Conservation (phyloP, 2,797 vertebrate genomes). For the Sebastes trivittatus region DNA sequence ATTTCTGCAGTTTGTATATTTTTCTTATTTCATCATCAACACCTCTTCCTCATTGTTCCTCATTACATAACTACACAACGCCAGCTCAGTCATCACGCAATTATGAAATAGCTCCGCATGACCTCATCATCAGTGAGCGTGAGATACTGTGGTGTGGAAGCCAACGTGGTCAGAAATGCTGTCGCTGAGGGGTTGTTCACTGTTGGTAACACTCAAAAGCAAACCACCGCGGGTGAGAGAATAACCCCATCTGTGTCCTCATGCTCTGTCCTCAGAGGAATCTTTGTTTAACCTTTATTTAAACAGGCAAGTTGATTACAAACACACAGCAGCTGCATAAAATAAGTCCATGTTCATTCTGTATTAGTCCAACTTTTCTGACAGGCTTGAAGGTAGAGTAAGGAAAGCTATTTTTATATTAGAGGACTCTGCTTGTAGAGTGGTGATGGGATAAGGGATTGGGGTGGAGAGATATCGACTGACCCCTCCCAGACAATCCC, state of each 20-base stretch:
- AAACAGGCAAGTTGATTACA: slow-evolving; percentile 7
- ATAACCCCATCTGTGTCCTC: slow-evolving; percentile 41
- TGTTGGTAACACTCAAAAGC: slow-evolving; percentile 17
- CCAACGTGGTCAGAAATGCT: slow-evolving; percentile 16
- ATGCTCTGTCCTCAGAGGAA: slow-evolving; percentile 6
- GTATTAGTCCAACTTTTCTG: neutral
- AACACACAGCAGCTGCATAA: neutral
- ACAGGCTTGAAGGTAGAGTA: neutral
- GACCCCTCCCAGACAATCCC: slow-evolving; percentile 27
- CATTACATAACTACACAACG: slow-evolving; percentile 28
- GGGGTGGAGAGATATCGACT: slow-evolving; percentile 46
- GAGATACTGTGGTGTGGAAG: slow-evolving; percentile 13
- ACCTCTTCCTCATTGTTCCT: neutral
- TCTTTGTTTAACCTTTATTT: slow-evolving; percentile 8
- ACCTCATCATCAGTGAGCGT: slow-evolving; percentile 33
- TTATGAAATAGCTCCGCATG: slow-evolving; percentile 38
- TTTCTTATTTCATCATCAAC: neutral
- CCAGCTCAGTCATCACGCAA: slow-evolving; percentile 11
- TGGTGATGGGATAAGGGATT: slow-evolving; percentile 14
- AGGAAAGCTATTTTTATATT: slow-evolving; percentile 25
- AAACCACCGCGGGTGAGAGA: slow-evolving; percentile 4
- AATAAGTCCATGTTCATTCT: neutral
- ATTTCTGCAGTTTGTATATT: neutral
- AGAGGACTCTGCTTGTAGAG: slow-evolving; percentile 10
- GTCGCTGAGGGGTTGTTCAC: slow-evolving; percentile 27